Evolutionary conservation across 2,888 invertebrate species (phyloP).

Genomic region (Pegoplata infirma): DNA sequence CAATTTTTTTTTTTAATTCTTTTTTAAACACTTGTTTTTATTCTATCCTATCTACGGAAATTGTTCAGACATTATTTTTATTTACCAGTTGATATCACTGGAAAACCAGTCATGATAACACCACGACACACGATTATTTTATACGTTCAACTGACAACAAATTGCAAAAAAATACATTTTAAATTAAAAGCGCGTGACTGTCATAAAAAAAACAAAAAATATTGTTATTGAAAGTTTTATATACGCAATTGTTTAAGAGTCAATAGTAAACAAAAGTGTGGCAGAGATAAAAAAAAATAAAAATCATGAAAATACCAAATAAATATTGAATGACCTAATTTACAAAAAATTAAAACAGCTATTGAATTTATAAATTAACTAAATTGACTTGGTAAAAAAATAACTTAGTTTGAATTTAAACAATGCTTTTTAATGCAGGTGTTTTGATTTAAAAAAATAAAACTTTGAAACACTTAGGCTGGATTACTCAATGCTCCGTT

Average conservation of each 20-base stretch:
- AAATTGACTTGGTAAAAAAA: too few relatives aligned
- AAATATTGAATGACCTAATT: too few relatives aligned
- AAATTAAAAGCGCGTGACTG: conserved; percentile 24
- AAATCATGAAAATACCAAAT: neutral
- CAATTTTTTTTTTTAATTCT: too few relatives aligned
- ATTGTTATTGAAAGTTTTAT: conserved; percentile 5
- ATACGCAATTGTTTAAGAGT: neutral
- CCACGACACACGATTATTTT: neutral
- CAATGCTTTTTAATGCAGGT: too few relatives aligned
- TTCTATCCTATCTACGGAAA: conserved; percentile 20
- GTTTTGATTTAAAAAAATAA: too few relatives aligned
- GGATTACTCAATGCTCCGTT: too few relatives aligned
- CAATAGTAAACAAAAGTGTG: neutral
- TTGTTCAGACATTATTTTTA: conserved; percentile 11
- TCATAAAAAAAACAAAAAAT: neutral
- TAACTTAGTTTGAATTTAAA: too few relatives aligned
- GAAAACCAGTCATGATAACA: neutral
- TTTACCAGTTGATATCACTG: neutral
- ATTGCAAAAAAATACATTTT: neutral
- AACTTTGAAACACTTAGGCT: too few relatives aligned
- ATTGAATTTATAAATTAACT: too few relatives aligned
- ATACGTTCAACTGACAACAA: neutral
- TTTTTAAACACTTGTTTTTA: conserved; percentile 10
- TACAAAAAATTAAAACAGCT: too few relatives aligned
- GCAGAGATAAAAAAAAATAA: too few relatives aligned